phyloP scores from a whole-genome alignment of 2,113 vertebrate genomes.

The Camelus dromedarius region DNA sequence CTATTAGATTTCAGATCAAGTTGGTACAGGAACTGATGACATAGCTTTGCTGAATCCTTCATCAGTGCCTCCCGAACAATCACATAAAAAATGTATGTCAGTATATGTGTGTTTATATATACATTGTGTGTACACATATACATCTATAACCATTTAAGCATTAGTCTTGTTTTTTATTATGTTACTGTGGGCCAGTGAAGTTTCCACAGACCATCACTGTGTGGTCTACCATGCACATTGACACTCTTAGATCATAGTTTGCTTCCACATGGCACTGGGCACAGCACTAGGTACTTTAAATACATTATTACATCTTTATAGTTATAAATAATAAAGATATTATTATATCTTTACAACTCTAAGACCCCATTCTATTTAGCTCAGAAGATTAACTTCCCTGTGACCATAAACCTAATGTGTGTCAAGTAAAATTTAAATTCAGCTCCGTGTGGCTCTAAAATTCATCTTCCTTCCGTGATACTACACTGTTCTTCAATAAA shows the following conservation, averaged over 20 bases:
- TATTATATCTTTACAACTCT: background rate
- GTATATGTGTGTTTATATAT: background rate
- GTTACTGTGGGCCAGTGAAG: background rate
- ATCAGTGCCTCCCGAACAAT: background rate
- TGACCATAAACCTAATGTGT: background rate
- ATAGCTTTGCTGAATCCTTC: background rate
- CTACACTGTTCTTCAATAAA: background rate
- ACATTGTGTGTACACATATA: background rate
- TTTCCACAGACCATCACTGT: background rate
- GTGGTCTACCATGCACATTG: background rate
- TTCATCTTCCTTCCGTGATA: background rate
- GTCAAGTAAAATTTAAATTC: constrained; percentile 22
- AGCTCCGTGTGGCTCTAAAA: background rate
- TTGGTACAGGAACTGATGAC: background rate
- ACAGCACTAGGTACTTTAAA: background rate
- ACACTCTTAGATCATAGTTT: background rate
- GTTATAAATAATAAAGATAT: too few species aligned
- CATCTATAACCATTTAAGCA: background rate
- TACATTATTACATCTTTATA: background rate
- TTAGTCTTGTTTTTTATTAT: background rate
- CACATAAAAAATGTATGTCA: background rate
- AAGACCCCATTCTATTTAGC: background rate
- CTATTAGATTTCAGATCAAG: constrained; percentile 30
- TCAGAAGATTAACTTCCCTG: background rate
- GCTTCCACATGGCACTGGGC: background rate